Evolutionary conservation across 2,888 invertebrate genomes (phyloP).

Genomic region (Mimas tiliae): DNA sequence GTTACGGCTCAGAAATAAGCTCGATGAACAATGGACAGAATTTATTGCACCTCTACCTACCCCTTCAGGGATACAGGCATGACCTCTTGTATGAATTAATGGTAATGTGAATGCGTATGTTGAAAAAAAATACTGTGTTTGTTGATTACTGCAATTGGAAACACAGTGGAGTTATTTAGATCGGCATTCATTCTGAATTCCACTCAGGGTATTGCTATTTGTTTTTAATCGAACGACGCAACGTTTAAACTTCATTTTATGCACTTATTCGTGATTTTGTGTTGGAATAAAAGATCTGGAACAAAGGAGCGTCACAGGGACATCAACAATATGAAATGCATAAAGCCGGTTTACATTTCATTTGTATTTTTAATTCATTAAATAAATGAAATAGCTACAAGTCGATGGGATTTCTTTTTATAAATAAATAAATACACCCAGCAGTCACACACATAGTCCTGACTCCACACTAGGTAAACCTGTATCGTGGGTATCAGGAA

Average conservation of each 20-base stretch:
- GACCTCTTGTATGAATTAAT: too few relatives aligned
- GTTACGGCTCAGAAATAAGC: too few relatives aligned
- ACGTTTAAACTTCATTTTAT: conserved; percentile 11
- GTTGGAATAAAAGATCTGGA: not conserved
- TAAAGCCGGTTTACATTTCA: not conserved
- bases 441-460: too few relatives aligned
- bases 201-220: not conserved
- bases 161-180: conserved; percentile 7
- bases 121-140: too few relatives aligned
- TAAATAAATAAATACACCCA: too few relatives aligned
- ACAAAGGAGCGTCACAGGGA: not conserved
- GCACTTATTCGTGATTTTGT: conserved; percentile 4
- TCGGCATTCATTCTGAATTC: conserved; percentile 2
- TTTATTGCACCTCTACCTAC: too few relatives aligned
- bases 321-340: not conserved
- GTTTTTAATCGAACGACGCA: not conserved
- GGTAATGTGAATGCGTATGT: too few relatives aligned
- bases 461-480: too few relatives aligned
- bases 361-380: not conserved
- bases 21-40: too few relatives aligned
- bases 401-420: too few relatives aligned
- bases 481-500: too few relatives aligned
- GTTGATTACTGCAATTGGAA: not conserved
- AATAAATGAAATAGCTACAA: not conserved
- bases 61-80: too few relatives aligned